A percentile compares a stretch with the other conserved stretches of the same genome.
Evolutionary conservation across 2,113 vertebrate species (phyloP).

Genomic region (Lamprologus ornatipinnis): DNA sequence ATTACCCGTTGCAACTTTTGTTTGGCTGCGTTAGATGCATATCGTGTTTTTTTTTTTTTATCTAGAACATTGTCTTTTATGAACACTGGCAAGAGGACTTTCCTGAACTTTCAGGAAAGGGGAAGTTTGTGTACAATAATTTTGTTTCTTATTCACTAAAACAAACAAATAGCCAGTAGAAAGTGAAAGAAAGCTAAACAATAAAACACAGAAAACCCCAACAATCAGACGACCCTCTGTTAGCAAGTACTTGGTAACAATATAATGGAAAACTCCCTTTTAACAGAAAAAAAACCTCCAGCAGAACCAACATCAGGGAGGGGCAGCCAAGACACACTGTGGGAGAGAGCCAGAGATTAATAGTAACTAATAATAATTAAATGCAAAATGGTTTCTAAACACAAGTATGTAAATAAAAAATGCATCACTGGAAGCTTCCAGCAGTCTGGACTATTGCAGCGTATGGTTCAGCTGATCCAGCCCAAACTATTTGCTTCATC

Average conservation of each 20-base stretch:
- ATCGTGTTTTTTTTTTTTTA: fast-evolving
- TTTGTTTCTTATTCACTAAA: background rate
- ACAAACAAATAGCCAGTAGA: background rate
- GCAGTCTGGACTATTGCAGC: background rate
- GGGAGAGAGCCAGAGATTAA: background rate
- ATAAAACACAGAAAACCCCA: background rate
- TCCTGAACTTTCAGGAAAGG: background rate
- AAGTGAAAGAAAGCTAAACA: background rate
- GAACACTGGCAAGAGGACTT: background rate
- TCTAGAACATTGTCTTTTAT: background rate
- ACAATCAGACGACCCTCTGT: background rate
- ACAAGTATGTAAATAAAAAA: background rate
- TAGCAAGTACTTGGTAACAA: background rate
- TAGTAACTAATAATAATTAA: background rate
- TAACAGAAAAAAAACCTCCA: background rate
- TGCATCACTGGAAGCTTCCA: background rate
- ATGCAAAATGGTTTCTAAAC: background rate
- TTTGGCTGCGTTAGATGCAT: background rate
- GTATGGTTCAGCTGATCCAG: background rate
- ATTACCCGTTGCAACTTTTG: background rate
- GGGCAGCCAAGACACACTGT: background rate
- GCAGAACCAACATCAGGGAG: background rate
- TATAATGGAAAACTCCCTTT: background rate
- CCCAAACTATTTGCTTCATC: background rate
- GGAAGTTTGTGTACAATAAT: background rate